Evolutionary conservation across 2,888 invertebrate species (phyloP), one percentile per base, ranked within the genome.

Genomic region (Leptarthrus brevirostris): DNA sequence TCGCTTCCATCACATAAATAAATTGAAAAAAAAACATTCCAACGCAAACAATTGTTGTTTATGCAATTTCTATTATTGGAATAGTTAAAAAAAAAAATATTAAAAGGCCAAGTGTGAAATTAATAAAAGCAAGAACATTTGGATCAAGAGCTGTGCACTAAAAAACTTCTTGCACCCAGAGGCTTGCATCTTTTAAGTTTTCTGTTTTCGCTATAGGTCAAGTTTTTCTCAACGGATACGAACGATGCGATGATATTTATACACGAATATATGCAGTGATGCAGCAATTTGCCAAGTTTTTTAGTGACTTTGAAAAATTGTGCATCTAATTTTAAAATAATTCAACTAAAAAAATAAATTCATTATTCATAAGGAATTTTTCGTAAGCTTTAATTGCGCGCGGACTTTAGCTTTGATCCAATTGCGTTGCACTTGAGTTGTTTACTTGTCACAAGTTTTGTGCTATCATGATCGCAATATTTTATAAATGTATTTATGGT

Each of bases 271-370:
- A 66, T 47, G 66, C 66, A 47, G 24, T 66, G 66, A 44, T 47
- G 66, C 66, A 66, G 66, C 66, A 66, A 47, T 66, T 66, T 66
- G 66, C 66, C 66, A 66, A 66, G 66, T 66, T 66, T 66, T 66
- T 66, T 66, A 66, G 47, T 66, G 66, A 66, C 66, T 66, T 66
- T 66, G 66, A 66, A 66, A 66, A 47, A 66, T 61, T 66, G 66
- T 66, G 66, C 26, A 47, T 66, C 66, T 66, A 66, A 66, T 66
- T 66, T 66, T 66, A 66, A 66, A 49, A 66, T 44, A n/a, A 47
- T 66, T n/a, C 22, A 24, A 20, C 36, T 40, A 36, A 61, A 61
- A 61, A 61, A 61, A 61, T 18, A 40, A 61, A 40, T 30, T 36
- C 56, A 56, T 56, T 26, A 56, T 56, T 56, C 56, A 56, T 56